phyloP scores from a whole-genome alignment of 2,797 vertebrate species.

The Enteromius radiatus region DNA sequence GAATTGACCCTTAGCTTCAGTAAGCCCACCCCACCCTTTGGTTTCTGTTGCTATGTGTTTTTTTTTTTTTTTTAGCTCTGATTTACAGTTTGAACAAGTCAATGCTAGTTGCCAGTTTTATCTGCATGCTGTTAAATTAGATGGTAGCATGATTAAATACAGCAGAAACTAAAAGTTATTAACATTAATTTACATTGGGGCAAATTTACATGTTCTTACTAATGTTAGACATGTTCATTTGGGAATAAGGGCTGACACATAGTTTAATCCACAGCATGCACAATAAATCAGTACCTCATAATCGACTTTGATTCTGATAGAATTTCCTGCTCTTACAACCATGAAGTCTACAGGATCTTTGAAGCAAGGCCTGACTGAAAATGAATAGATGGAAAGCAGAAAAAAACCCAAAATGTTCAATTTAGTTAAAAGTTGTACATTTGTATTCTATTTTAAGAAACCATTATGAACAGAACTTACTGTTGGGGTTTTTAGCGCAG shows the following conservation, averaged over 20 bases:
- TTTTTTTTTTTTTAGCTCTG: not conserved
- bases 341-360: slow-evolving; percentile 79
- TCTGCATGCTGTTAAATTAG: not conserved
- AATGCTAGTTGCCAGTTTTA: not conserved
- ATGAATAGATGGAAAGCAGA: slow-evolving; percentile 29
- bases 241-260: not conserved
- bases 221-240: slow-evolving; percentile 14
- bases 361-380: slow-evolving; percentile 80
- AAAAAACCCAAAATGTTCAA: not conserved
- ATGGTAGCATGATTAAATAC: not conserved
- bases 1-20: not conserved
- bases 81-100: not conserved
- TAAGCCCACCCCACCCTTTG: not conserved
- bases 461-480: slow-evolving; percentile 73
- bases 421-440: slow-evolving; percentile 4
- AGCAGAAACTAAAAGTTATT: not conserved
- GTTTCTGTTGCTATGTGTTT: not conserved
- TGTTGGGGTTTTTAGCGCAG: slow-evolving; percentile 80
- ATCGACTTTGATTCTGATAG: slow-evolving; percentile 76
- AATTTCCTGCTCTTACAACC: slow-evolving; percentile 80
- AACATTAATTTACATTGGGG: not conserved
- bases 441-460: slow-evolving; percentile 4
- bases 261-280: slow-evolving; percentile 70
- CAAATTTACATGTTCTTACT: slow-evolving; percentile 9
- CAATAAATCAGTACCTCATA: slow-evolving; percentile 76